A percentile compares a stretch with the other conserved stretches of the same genome.
These are phyloP conservation scores for Cheilosia variabilis DNA, from an alignment of 2,888 invertebrate species.

Conservation along the genomic window DNA sequence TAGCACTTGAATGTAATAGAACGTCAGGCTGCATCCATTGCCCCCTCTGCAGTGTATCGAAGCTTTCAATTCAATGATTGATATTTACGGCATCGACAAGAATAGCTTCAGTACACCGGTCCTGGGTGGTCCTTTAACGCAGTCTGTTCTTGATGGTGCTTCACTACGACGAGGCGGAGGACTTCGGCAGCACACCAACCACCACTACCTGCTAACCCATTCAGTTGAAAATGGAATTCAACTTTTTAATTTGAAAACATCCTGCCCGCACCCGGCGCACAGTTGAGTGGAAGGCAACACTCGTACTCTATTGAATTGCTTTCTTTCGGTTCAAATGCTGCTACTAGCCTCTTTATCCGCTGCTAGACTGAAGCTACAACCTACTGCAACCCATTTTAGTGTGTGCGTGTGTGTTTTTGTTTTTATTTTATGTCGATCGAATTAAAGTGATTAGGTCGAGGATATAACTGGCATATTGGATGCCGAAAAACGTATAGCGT, in stretches of 20 bases:
- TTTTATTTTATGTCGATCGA: slow-evolving; percentile 62
- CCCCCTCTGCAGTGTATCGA: slow-evolving; percentile 42
- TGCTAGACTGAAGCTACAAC: background rate
- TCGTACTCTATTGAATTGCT: slow-evolving; percentile 66
- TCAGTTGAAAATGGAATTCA: slow-evolving; percentile 64
- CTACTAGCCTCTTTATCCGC: slow-evolving; percentile 35
- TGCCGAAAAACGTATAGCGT: slow-evolving; percentile 65
- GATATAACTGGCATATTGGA: slow-evolving; percentile 65
- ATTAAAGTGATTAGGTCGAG: slow-evolving; percentile 70
- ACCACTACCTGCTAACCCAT: slow-evolving; percentile 21
- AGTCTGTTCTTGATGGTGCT: slow-evolving; percentile 59
- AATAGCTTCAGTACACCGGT: slow-evolving; percentile 10
- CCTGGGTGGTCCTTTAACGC: slow-evolving; percentile 36
- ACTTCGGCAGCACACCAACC: slow-evolving; percentile 8
- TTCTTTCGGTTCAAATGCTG: slow-evolving; percentile 62
- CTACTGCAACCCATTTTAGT: background rate
- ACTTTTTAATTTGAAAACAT: slow-evolving; percentile 71
- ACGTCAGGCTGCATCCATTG: slow-evolving; percentile 17
- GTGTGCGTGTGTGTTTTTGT: slow-evolving; percentile 3
- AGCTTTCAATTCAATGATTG: slow-evolving; percentile 68
- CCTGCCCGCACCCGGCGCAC: background rate
- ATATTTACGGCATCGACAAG: slow-evolving; percentile 65
- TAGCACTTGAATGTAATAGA: slow-evolving; percentile 59
- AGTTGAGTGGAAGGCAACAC: slow-evolving; percentile 39
- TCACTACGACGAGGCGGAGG: slow-evolving; percentile 18